phyloP scores from a whole-genome alignment of 1,140 invertebrate species.

The Popillia japonica region DNA sequence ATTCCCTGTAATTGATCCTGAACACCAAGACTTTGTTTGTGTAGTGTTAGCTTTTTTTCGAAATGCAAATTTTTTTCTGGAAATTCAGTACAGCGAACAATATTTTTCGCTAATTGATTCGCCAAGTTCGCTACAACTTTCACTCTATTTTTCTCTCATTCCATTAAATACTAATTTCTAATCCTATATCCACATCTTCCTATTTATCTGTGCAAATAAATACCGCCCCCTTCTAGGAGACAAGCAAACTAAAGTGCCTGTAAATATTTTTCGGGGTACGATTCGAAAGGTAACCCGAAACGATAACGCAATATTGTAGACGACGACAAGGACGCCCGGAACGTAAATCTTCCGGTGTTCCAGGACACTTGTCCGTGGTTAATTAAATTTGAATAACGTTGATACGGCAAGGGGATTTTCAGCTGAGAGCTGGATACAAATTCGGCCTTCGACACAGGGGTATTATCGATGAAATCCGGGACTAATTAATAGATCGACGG shows the following conservation, averaged over 20 bases:
- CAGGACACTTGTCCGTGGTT: slow-evolving; percentile 25
- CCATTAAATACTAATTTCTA: too few relatives aligned
- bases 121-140: too few relatives aligned
- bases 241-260: not conserved
- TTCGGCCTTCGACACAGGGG: slow-evolving; percentile 11
- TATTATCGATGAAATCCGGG: not conserved
- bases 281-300: slow-evolving; percentile 18
- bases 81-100: too few relatives aligned
- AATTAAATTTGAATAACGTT: slow-evolving; percentile 34
- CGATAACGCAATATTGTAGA: not conserved
- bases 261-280: slow-evolving; percentile 6
- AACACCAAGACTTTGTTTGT: too few relatives aligned
- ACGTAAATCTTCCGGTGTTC: slow-evolving; percentile 31
- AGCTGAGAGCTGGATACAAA: not conserved
- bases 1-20: too few relatives aligned
- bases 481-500: slow-evolving; percentile 4
- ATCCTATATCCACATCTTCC: too few relatives aligned
- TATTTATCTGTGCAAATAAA: too few relatives aligned
- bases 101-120: too few relatives aligned
- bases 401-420: slow-evolving; percentile 4
- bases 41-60: too few relatives aligned
- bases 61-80: too few relatives aligned
- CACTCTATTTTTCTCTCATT: too few relatives aligned
- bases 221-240: too few relatives aligned
- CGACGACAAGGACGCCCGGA: not conserved